Percentiles rank a stretch among this genome's conserved stretches.
Evolutionary conservation across 1,140 invertebrate genomes (phyloP).

Genomic region (Drosophila leontia): DNA sequence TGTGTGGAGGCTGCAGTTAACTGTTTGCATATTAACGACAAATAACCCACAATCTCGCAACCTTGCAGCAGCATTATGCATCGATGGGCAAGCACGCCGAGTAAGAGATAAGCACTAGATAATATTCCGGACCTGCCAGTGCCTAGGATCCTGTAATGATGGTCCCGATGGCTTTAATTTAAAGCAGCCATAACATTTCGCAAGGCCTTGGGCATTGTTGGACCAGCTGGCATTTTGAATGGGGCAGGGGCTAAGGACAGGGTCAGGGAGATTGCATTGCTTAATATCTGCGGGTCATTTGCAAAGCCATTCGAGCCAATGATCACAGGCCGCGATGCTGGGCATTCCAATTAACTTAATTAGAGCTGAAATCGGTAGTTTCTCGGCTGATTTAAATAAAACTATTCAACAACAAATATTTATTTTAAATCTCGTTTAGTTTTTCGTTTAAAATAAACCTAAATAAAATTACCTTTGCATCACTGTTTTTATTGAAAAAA

Average conservation of each 20-base stretch:
- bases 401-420: background rate
- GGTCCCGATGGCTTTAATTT: slow-evolving; percentile 47
- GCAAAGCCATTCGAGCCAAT: background rate
- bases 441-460: no score
- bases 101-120: slow-evolving; percentile 74
- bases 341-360: slow-evolving; percentile 11
- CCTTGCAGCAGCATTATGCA: slow-evolving; percentile 46
- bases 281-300: slow-evolving; percentile 17
- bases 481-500: background rate
- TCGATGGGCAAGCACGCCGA: slow-evolving; percentile 39
- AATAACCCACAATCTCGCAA: slow-evolving; percentile 65
- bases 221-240: background rate
- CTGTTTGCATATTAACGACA: slow-evolving; percentile 82
- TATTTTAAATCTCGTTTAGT: background rate
- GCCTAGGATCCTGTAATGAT: slow-evolving; percentile 5
- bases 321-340: background rate
- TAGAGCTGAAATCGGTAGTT: no score
- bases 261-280: background rate
- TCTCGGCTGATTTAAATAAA: no score
- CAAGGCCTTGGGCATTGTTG: slow-evolving; percentile 1
- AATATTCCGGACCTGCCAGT: slow-evolving; percentile 54
- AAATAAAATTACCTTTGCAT: no score
- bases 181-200: slow-evolving; percentile 31
- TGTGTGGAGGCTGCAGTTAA: slow-evolving; percentile 49
- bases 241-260: background rate